Evolutionary conservation across 2,888 invertebrate species (phyloP).

Genomic region (Bombylius major): DNA sequence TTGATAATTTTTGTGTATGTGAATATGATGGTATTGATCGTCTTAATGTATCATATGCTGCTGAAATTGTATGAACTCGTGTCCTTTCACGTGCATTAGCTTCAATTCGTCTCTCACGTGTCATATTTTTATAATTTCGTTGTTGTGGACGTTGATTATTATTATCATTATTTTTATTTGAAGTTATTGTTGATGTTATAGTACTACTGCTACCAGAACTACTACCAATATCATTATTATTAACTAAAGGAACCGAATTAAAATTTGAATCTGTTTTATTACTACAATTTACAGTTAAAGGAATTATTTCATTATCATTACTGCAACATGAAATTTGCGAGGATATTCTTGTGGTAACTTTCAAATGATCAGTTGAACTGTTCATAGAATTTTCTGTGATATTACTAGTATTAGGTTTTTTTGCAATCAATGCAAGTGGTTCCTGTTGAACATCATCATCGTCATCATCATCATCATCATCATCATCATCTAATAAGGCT

Average conservation of each 20-base stretch:
- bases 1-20: conserved; percentile 85
- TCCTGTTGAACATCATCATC: conserved; percentile 44
- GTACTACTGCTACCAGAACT: neutral
- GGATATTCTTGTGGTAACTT: too few relatives aligned
- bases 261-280: neutral
- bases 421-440: conserved; percentile 49
- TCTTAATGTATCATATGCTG: conserved; percentile 83
- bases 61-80: conserved; percentile 88
- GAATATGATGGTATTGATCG: conserved; percentile 80
- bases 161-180: neutral
- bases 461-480: conserved; percentile 46
- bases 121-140: conserved; percentile 92
- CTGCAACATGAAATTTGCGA: too few relatives aligned
- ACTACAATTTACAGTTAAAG: conserved; percentile 1
- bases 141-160: conserved; percentile 44
- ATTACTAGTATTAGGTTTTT: conserved; percentile 22
- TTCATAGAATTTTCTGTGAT: neutral
- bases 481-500: conserved; percentile 13
- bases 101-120: conserved; percentile 79
- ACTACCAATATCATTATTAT: neutral
- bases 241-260: too few relatives aligned
- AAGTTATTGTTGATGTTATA: neutral
- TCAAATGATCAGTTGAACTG: neutral
- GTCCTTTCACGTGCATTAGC: conserved; percentile 89
- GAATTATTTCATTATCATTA: conserved; percentile 2